Percentiles rank a stretch among this genome's conserved stretches.
These are phyloP conservation scores for Tympanuchus pallidicinctus DNA, from an alignment of 2,113 vertebrate genomes.

Conservation along the genomic window DNA sequence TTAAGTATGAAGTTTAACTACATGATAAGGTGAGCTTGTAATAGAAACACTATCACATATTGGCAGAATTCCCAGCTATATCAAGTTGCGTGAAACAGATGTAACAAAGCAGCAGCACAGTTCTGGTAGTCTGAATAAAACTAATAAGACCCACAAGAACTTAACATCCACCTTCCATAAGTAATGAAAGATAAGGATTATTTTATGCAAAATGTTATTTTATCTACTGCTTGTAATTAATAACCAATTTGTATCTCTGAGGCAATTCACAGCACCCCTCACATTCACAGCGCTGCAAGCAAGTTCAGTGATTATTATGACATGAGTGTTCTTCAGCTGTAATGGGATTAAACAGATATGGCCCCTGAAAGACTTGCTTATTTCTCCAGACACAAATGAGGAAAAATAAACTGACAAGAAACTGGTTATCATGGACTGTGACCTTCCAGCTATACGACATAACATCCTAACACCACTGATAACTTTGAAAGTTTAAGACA, in stretches of 20 bases:
- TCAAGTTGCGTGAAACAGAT: conserved; percentile 11
- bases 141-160: not conserved
- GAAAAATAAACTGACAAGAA: not conserved
- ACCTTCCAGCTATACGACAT: not conserved
- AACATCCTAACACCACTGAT: not conserved
- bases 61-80: conserved; percentile 44
- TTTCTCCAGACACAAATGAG: not conserved
- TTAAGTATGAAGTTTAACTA: conserved; percentile 14
- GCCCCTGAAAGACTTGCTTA: not conserved
- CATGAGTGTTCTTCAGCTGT: not conserved
- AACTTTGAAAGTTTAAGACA: not conserved
- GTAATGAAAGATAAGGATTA: not conserved
- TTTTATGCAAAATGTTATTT: not conserved
- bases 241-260: not conserved
- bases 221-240: not conserved
- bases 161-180: not conserved
- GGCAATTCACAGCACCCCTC: not conserved
- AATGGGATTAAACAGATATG: not conserved
- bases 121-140: not conserved
- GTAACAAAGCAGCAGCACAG: conserved; percentile 18
- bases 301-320: not conserved
- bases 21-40: conserved; percentile 6
- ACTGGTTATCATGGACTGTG: not conserved
- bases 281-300: not conserved
- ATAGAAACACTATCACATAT: conserved; percentile 53